Conservation (phyloP, 2,113 vertebrate species). For the Protobothrops flavoviridis region DNA sequence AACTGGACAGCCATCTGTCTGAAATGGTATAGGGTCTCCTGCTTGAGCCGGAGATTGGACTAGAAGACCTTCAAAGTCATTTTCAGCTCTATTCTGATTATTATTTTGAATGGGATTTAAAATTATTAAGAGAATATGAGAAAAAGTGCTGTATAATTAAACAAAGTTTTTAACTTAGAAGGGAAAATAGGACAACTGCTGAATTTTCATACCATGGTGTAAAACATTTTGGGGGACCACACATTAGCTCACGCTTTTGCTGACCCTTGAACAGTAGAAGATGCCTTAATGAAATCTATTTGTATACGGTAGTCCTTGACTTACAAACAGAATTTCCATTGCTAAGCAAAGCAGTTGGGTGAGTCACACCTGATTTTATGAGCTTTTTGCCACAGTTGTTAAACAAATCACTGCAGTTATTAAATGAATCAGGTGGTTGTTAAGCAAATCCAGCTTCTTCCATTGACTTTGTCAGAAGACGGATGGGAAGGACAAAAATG, state of each 20-base stretch:
- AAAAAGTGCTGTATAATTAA: not conserved
- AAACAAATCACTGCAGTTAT: not conserved
- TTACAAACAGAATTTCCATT: not conserved
- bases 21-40: not conserved
- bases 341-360: not conserved
- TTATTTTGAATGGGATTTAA: not conserved
- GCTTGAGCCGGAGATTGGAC: not conserved
- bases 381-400: not conserved
- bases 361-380: not conserved
- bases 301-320: not conserved
- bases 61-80: not conserved
- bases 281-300: not conserved
- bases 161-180: not conserved
- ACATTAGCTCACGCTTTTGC: not conserved
- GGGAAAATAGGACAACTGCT: not conserved
- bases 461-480: not conserved
- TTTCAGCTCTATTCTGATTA: not conserved
- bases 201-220: not conserved
- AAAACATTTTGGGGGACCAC: not conserved
- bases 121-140: not conserved
- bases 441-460: not conserved
- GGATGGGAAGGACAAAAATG: not conserved
- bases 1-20: not conserved
- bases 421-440: not conserved
- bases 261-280: not conserved